Evolutionary conservation across 2,888 invertebrate genomes (phyloP).

Genomic region (Troides aeacus): DNA sequence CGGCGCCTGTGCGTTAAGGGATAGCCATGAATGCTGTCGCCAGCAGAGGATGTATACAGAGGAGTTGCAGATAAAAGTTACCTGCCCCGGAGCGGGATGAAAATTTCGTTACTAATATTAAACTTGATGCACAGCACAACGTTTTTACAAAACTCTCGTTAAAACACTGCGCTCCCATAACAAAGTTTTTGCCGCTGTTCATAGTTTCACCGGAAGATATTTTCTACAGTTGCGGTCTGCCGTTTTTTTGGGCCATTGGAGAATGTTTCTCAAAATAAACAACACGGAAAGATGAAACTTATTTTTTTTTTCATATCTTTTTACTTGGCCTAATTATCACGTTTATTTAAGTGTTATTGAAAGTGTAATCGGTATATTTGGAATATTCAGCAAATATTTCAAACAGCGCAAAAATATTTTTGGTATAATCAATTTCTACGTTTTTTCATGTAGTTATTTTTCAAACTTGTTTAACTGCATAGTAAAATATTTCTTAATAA

Average conservation of each 20-base stretch:
- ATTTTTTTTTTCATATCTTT: not conserved
- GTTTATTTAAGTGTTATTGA: not conserved
- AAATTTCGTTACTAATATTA: conserved; percentile 20
- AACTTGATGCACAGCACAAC: conserved; percentile 16
- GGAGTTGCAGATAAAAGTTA: conserved; percentile 22
- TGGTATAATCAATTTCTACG: too few relatives aligned
- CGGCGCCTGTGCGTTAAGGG: conserved; percentile 10
- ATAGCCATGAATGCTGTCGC: conserved; percentile 19
- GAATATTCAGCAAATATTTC: too few relatives aligned
- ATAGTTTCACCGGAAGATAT: conserved; percentile 29
- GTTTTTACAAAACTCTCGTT: conserved; percentile 24
- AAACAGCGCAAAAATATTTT: too few relatives aligned
- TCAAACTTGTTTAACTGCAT: too few relatives aligned
- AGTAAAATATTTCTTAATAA: too few relatives aligned
- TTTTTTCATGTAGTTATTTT: too few relatives aligned
- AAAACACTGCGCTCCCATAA: conserved; percentile 18
- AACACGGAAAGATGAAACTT: not conserved
- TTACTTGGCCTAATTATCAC: not conserved
- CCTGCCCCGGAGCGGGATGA: conserved; percentile 7
- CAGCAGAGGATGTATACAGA: conserved; percentile 16
- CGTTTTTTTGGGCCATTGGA: conserved; percentile 25
- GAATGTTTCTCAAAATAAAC: not conserved
- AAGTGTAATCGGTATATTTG: too few relatives aligned
- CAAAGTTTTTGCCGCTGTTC: conserved; percentile 26
- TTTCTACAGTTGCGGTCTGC: conserved; percentile 22